These are phyloP conservation scores for Cyprinella venusta DNA, from an alignment of 2,797 vertebrate genomes.

Conservation along the genomic window DNA sequence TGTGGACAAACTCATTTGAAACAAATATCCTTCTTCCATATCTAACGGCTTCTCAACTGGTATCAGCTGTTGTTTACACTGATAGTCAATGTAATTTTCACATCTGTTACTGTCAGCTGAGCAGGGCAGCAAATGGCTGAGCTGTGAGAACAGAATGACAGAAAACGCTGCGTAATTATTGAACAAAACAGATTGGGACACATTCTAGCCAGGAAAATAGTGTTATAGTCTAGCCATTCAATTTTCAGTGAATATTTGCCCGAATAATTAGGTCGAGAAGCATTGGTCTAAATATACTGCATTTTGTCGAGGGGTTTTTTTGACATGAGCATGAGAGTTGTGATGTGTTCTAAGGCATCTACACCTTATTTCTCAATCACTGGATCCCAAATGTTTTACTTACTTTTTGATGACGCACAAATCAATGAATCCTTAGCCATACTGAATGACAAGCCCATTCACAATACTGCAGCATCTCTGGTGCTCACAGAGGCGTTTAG, in stretches of 20 bases:
- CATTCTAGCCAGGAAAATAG: constrained; percentile 57
- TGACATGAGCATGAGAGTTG: background rate
- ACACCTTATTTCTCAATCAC: constrained; percentile 11
- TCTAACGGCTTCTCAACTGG: constrained; percentile 71
- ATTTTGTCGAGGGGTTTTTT: constrained; percentile 14
- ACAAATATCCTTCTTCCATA: constrained; percentile 68
- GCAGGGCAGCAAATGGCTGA: constrained; percentile 79
- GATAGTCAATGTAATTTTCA: constrained; percentile 78
- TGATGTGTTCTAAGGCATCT: background rate
- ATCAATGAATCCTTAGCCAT: constrained; percentile 35
- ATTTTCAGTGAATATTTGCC: constrained; percentile 45
- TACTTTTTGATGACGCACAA: constrained; percentile 18
- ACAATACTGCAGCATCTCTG: constrained; percentile 20
- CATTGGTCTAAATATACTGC: constrained; percentile 7
- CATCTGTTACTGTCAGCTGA: constrained; percentile 80
- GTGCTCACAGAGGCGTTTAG: constrained; percentile 27
- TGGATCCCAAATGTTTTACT: constrained; percentile 26
- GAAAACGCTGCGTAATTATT: constrained; percentile 74
- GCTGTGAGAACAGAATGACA: constrained; percentile 75
- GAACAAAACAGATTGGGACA: constrained; percentile 73
- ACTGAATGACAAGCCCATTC: constrained; percentile 39
- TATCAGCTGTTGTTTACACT: constrained; percentile 78
- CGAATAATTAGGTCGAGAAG: constrained; percentile 32
- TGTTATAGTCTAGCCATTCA: constrained; percentile 37
- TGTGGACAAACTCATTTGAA: constrained; percentile 68